Conservation (phyloP, 2,797 vertebrate genomes). For the Lycodopsis pacificus region DNA sequence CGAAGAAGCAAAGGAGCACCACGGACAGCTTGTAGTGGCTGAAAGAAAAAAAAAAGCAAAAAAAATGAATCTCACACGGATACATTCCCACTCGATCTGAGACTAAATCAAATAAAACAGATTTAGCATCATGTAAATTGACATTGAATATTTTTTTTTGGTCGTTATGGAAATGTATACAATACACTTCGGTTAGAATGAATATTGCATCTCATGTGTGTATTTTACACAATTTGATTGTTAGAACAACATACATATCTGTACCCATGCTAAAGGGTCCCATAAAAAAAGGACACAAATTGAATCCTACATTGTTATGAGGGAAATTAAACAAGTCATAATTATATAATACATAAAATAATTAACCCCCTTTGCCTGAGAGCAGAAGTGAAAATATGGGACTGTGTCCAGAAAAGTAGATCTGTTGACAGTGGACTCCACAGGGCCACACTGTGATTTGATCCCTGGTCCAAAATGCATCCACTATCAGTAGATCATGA, state of each 20-base stretch:
- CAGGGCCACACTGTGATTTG: slow-evolving; percentile 15
- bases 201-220: neutral
- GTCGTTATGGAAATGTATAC: neutral
- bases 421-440: slow-evolving; percentile 35
- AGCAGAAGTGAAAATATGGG: slow-evolving; percentile 47
- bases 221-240: neutral
- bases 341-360: too few relatives aligned
- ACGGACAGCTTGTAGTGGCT: slow-evolving; percentile 92
- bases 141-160: neutral
- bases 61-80: neutral
- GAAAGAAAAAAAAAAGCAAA: slow-evolving; percentile 21
- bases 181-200: neutral
- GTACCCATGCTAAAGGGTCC: neutral
- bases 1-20: slow-evolving; percentile 88
- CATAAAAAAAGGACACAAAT: neutral
- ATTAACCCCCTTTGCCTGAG: slow-evolving; percentile 42
- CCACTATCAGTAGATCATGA: slow-evolving; percentile 25
- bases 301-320: neutral
- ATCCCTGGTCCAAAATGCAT: slow-evolving; percentile 26
- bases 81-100: neutral
- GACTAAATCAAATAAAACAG: neutral
- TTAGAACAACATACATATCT: neutral
- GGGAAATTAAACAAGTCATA: neutral
- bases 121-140: neutral
- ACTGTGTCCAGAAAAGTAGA: slow-evolving; percentile 44